phyloP scores from a whole-genome alignment of 2,797 vertebrate species.

The Cyclura pinguis region DNA sequence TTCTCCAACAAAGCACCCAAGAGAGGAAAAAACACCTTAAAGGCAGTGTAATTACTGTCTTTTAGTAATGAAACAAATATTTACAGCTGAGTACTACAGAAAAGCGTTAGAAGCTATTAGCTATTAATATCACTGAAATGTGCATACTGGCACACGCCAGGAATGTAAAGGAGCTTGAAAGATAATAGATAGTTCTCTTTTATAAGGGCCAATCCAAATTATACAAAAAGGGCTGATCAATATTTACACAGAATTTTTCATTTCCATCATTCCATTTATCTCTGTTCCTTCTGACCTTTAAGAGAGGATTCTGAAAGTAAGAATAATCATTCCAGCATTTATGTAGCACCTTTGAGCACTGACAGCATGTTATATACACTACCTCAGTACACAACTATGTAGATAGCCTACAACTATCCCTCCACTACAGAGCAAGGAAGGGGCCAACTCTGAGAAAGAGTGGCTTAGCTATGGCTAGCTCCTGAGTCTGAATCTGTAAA shows the following conservation, averaged over 20 bases:
- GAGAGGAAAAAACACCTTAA: too few species aligned
- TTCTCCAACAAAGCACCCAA: not conserved
- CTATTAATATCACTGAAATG: not conserved
- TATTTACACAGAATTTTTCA: not conserved
- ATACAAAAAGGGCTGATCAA: not conserved
- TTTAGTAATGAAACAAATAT: not conserved
- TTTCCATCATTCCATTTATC: not conserved
- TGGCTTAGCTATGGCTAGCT: not conserved
- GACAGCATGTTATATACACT: not conserved
- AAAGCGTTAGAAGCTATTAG: not conserved
- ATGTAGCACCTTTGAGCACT: not conserved
- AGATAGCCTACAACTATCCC: not conserved
- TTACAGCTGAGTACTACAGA: too few species aligned
- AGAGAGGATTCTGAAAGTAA: not conserved
- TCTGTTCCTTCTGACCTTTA: not conserved
- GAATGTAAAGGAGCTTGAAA: not conserved
- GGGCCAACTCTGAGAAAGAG: not conserved
- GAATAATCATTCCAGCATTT: not conserved
- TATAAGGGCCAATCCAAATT: not conserved
- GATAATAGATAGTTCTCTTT: not conserved
- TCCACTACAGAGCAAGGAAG: not conserved
- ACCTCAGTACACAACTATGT: not conserved
- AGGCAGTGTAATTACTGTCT: not conserved
- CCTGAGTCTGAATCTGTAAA: not conserved
- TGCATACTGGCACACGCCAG: not conserved